Evolutionary conservation across 2,113 vertebrate genomes (phyloP).

Genomic region (Thamnophis sirtalis): DNA sequence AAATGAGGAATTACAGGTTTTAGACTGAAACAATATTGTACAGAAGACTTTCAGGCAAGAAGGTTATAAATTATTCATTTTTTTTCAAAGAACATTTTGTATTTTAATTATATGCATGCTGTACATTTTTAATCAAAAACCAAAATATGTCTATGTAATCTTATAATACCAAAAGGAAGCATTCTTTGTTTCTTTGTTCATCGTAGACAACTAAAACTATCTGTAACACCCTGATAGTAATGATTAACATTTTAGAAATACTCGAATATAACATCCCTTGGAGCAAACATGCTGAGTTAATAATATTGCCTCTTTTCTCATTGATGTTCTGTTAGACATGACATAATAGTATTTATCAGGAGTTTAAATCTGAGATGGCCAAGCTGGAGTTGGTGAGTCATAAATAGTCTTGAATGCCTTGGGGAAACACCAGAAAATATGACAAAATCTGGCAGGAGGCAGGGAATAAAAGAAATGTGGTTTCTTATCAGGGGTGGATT

Average conservation of each 20-base stretch:
- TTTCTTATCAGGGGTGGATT: too few species aligned
- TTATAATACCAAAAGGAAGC: not conserved
- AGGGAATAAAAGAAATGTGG: not conserved
- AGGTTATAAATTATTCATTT: conserved; percentile 4
- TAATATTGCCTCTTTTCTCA: not conserved
- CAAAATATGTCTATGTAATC: conserved; percentile 1
- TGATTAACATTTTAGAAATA: not conserved
- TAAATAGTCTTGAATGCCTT: not conserved
- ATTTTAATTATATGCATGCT: conserved; percentile 24
- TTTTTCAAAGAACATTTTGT: conserved; percentile 12
- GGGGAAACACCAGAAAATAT: not conserved
- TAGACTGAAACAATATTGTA: not conserved
- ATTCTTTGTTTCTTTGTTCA: not conserved
- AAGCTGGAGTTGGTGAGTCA: not conserved
- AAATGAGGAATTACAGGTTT: not conserved
- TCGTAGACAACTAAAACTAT: not conserved
- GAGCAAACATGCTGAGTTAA: not conserved
- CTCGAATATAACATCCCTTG: not conserved
- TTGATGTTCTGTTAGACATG: not conserved
- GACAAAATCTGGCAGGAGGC: not conserved
- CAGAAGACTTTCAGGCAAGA: not conserved
- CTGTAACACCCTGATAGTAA: not conserved
- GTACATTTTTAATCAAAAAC: conserved; percentile 22
- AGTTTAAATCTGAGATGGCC: not conserved
- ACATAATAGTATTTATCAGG: not conserved